Percentiles rank a stretch among this genome's conserved stretches.
phyloP scores from a whole-genome alignment of 2,888 invertebrate species.

The Adineta ricciae region DNA sequence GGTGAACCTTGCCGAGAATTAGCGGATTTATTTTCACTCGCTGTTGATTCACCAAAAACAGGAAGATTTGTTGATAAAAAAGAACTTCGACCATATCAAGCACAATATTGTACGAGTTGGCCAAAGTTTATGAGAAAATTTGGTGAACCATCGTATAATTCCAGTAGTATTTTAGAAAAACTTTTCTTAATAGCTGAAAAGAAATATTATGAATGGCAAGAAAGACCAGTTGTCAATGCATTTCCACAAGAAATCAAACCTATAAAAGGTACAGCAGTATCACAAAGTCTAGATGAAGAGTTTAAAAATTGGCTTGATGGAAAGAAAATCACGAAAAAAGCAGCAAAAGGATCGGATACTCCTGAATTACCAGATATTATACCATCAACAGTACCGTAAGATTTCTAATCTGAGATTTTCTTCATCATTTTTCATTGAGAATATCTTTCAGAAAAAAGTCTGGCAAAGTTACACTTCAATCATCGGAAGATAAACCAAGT shows the following conservation, averaged over 20 bases:
- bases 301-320: background rate
- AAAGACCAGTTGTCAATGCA: background rate
- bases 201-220: background rate
- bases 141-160: background rate
- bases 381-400: background rate
- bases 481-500: background rate
- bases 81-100: background rate
- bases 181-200: background rate
- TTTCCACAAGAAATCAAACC: background rate
- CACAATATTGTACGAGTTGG: background rate
- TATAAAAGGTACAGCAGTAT: background rate
- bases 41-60: constrained; percentile 31
- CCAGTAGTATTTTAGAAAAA: background rate
- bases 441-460: no score
- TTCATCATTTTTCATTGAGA: background rate
- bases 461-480: background rate
- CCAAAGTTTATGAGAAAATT: background rate
- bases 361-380: background rate
- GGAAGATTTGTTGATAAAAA: background rate
- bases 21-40: constrained; percentile 25
- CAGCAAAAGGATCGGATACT: background rate
- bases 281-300: background rate
- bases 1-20: constrained; percentile 19
- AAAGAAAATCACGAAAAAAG: background rate
- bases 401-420: background rate